Evolutionary conservation across 2,888 invertebrate genomes (phyloP).

Genomic region (Lasioglossum vierecki): DNA sequence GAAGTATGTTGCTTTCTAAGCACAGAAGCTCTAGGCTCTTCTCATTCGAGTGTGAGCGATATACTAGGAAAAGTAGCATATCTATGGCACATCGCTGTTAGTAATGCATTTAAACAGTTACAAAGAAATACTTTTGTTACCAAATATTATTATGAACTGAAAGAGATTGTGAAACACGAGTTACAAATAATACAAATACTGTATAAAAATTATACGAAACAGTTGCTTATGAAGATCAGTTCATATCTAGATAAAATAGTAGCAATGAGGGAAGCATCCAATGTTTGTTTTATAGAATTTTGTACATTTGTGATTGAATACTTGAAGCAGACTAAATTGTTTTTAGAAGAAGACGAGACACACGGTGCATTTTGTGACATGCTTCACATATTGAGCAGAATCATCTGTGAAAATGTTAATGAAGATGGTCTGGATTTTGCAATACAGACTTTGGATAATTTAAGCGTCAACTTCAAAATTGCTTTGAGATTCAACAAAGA

Average conservation of each 20-base stretch:
- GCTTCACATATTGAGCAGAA: slow-evolving; percentile 49
- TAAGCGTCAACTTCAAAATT: slow-evolving; percentile 49
- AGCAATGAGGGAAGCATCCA: slow-evolving; percentile 21
- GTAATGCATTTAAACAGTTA: slow-evolving; percentile 33
- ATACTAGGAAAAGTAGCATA: slow-evolving; percentile 58
- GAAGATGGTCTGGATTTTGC: neutral
- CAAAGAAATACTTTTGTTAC: slow-evolving; percentile 19
- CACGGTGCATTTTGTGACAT: slow-evolving; percentile 52
- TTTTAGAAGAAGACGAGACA: slow-evolving; percentile 52
- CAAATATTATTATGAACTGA: slow-evolving; percentile 45
- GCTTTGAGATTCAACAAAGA: slow-evolving; percentile 56
- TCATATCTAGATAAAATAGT: slow-evolving; percentile 57
- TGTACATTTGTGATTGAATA: slow-evolving; percentile 43
- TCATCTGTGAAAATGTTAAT: slow-evolving; percentile 49
- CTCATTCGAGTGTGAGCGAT: slow-evolving; percentile 26
- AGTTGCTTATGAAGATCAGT: slow-evolving; percentile 53
- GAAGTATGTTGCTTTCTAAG: slow-evolving; percentile 66
- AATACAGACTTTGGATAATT: slow-evolving; percentile 22
- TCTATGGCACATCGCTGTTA: slow-evolving; percentile 67
- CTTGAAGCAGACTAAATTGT: slow-evolving; percentile 30
- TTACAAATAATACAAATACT: slow-evolving; percentile 53
- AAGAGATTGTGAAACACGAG: slow-evolving; percentile 58
- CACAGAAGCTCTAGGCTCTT: slow-evolving; percentile 18
- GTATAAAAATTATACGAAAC: slow-evolving; percentile 48
- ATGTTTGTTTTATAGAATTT: slow-evolving; percentile 51